A percentile compares a stretch with the other conserved stretches of the same genome.
These are phyloP conservation scores for Uropsilus gracilis DNA, from an alignment of 2,113 vertebrate genomes.

Conservation along the genomic window DNA sequence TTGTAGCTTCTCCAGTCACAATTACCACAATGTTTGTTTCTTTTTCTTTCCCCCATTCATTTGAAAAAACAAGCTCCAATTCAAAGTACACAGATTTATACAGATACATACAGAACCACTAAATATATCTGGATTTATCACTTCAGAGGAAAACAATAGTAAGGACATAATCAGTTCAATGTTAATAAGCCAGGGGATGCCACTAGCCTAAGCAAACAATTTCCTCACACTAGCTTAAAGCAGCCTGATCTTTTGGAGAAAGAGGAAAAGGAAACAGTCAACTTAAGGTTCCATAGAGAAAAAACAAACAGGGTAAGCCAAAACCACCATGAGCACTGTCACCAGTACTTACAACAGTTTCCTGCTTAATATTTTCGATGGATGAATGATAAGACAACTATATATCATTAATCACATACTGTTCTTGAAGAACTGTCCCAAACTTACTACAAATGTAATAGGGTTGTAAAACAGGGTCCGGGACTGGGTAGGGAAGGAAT, in stretches of 20 bases:
- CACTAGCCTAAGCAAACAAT: not conserved
- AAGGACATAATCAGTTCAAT: not conserved
- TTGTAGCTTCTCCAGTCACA: not conserved
- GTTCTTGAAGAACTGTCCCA: not conserved
- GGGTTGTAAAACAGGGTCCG: not conserved
- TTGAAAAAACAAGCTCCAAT: slow-evolving; percentile 48
- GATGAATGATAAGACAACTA: not conserved
- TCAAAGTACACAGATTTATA: slow-evolving; percentile 4
- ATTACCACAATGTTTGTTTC: not conserved
- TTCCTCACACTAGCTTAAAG: not conserved
- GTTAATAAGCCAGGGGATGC: not conserved
- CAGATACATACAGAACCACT: not conserved
- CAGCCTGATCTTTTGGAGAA: not conserved
- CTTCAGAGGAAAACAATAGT: not conserved
- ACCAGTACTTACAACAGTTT: not conserved
- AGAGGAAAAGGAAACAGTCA: not conserved
- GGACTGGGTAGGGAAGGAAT: not conserved
- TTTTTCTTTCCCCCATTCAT: not conserved
- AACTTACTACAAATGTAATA: not conserved
- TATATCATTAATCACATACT: not conserved
- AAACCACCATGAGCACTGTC: not conserved
- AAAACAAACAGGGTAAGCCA: not conserved
- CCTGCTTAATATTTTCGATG: not conserved
- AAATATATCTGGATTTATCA: not conserved
- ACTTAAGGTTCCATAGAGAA: not conserved